Percentiles rank a stretch among this genome's conserved stretches.
These are phyloP conservation scores for Takifugu rubripes DNA, from an alignment of 2,797 vertebrate species.

Conservation along the genomic window DNA sequence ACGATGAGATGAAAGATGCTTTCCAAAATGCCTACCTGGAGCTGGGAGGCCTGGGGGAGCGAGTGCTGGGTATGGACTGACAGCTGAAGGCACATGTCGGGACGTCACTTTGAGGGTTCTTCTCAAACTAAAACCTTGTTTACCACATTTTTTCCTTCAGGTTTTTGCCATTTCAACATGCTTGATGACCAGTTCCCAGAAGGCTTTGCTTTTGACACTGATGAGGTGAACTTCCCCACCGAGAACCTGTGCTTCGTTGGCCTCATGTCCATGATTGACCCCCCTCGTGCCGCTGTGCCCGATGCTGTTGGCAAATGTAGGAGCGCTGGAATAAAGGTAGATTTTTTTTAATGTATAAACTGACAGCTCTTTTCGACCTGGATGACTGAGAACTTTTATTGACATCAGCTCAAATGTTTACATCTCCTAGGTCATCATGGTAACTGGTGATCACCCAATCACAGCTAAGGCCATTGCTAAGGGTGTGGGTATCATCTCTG, in stretches of 20 bases:
- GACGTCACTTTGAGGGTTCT: neutral
- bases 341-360: too few relatives aligned
- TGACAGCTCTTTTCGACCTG: too few relatives aligned
- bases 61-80: constrained; percentile 76
- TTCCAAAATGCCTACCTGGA: constrained; percentile 91
- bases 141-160: constrained; percentile 52
- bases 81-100: neutral
- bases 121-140: neutral
- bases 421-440: constrained; percentile 89
- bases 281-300: constrained; percentile 91
- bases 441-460: constrained; percentile 97
- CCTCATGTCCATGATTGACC: constrained; percentile 96
- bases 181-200: constrained; percentile 89
- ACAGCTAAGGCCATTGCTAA: constrained; percentile 98
- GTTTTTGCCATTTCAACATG: constrained; percentile 85
- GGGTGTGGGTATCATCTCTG: constrained; percentile 95
- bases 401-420: neutral
- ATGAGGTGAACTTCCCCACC: constrained; percentile 90
- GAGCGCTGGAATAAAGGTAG: constrained; percentile 92
- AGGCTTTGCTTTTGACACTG: constrained; percentile 86
- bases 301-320: constrained; percentile 95
- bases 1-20: constrained; percentile 89
- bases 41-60: constrained; percentile 84
- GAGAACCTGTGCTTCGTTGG: constrained; percentile 91
- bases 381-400: neutral